These are phyloP conservation scores for Hycleus cichorii DNA, from an alignment of 1,140 invertebrate species.

Conservation along the genomic window DNA sequence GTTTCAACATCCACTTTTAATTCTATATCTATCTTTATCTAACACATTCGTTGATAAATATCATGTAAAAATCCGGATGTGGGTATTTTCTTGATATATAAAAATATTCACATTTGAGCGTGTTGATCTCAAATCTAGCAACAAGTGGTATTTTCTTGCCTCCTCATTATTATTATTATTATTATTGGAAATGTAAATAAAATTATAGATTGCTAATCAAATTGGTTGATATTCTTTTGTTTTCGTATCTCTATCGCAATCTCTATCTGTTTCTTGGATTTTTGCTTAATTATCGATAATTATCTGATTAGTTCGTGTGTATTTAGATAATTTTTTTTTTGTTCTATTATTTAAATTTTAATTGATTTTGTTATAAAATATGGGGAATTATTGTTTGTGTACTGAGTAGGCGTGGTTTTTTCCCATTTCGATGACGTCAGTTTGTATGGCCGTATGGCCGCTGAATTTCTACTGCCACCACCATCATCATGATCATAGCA, in stretches of 20 bases:
- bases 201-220: no score
- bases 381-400: no score
- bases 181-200: neutral
- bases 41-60: neutral
- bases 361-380: neutral
- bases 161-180: neutral
- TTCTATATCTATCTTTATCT: neutral
- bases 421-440: neutral
- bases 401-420: conserved; percentile 1
- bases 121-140: neutral
- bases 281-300: no score
- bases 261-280: no score
- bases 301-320: no score
- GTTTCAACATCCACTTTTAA: neutral
- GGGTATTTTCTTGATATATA: neutral
- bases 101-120: neutral
- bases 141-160: conserved; percentile 4
- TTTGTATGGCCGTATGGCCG: neutral
- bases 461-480: no score
- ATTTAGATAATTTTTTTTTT: no score
- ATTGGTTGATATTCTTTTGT: neutral
- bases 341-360: no score
- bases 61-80: neutral
- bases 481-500: no score
- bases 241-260: neutral